These are phyloP conservation scores for Enteromius unitaeniatus DNA, from an alignment of 2,797 vertebrate genomes.

Conservation along the genomic window DNA sequence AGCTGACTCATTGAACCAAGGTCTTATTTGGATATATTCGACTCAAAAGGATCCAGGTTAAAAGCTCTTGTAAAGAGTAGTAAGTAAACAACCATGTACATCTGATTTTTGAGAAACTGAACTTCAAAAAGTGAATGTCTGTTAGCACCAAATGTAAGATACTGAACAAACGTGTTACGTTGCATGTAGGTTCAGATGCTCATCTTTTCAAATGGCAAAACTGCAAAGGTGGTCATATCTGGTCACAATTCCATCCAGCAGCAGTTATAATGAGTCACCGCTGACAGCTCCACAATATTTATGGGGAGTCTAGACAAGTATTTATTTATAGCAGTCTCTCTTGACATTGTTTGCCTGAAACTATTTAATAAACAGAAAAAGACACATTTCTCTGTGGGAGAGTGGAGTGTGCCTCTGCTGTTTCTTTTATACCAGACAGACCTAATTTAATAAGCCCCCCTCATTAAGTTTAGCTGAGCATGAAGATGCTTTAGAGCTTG, in stretches of 20 bases:
- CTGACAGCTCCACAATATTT: conserved; percentile 51
- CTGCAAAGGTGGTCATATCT: conserved; percentile 44
- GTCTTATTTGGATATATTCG: background rate
- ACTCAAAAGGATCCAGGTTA: background rate
- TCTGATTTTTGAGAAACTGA: background rate
- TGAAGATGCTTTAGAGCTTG: conserved; percentile 23
- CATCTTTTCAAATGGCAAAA: background rate
- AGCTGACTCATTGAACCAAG: background rate
- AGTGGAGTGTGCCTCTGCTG: background rate
- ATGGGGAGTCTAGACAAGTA: conserved; percentile 53
- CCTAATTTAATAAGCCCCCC: background rate
- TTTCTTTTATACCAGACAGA: conserved; percentile 9
- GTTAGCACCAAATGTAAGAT: background rate
- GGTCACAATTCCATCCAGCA: conserved; percentile 48
- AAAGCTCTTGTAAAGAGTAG: background rate
- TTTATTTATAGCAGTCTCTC: conserved; percentile 44
- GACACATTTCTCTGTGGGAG: conserved; percentile 6
- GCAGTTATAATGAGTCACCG: conserved; percentile 44
- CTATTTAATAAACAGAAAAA: conserved; percentile 37
- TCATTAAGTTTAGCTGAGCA: background rate
- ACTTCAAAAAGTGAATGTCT: conserved; percentile 2
- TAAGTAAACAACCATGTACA: background rate
- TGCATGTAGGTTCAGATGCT: conserved; percentile 19
- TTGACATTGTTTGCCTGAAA: conserved; percentile 44
- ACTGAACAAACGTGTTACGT: background rate